Evolutionary conservation across 2,888 invertebrate genomes (phyloP), one percentile per base, ranked within the genome.

Genomic region (Drosophila suboccidentalis): DNA sequence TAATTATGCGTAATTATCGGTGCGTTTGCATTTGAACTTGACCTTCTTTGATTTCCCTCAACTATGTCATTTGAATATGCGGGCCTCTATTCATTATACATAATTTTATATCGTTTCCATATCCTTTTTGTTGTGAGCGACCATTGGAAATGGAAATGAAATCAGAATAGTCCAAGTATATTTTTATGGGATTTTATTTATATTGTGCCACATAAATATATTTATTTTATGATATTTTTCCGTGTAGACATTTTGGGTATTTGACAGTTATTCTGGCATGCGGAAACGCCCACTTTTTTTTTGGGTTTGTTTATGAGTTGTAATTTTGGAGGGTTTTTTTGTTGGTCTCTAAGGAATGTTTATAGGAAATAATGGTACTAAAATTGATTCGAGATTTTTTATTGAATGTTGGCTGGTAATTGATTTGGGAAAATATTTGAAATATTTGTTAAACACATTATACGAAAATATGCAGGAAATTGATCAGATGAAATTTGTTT

Each of bases 151-250:
- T 54, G 34, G 29, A 67, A 59, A 55, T 57, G n/a, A 46, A 54
- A 68, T 68, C 29, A 11, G 39, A 39, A 63, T 55, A 47, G 38
- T 15, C 60, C 39, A 54, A 49, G 19, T 60, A 51, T 64, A 71
- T 72, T 80, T 86, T 80, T 90, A 89, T 90, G 75, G 70, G 38
- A 78, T 86, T 85, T 75, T 54, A 75, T 86, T 88, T 90, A 82
- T 90, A 88, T 90, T 86, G 75, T 75, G 60, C 46, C 60, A 64
- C 80, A 90, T 86, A 88, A 75, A 86, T 87, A 80, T 74, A 77
- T 75, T 74, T 78, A 75, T 75, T 87, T 75, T 70, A 84, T 68
- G 73, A 50, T 26, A 57, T 68, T 75, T 71, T 73, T 73, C 55
- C 47, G 69, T 71, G 55, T 44, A 60, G 65, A 64, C 74, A 76